These are phyloP conservation scores for Phalacrocorax brasilianus DNA, from an alignment of 2,113 vertebrate species.

Conservation along the genomic window DNA sequence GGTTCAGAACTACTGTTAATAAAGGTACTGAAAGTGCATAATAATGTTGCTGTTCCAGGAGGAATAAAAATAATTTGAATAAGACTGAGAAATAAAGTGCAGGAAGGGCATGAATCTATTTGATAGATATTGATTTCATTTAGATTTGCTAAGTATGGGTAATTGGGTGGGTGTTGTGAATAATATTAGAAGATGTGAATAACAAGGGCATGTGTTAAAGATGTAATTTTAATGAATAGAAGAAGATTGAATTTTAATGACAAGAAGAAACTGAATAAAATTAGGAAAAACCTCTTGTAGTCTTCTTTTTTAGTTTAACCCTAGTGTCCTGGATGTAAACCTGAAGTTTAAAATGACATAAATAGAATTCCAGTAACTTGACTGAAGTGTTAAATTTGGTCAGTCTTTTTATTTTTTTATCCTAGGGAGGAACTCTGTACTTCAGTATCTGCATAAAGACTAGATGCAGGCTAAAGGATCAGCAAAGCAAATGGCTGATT, in stretches of 20 bases:
- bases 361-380: background rate
- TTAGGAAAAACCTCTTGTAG: background rate
- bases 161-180: slow-evolving; percentile 56
- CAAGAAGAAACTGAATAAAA: slow-evolving; percentile 17
- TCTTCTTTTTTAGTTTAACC: background rate
- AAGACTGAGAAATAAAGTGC: slow-evolving; percentile 44
- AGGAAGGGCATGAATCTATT: slow-evolving; percentile 41
- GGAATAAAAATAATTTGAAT: slow-evolving; percentile 56
- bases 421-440: background rate
- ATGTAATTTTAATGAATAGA: slow-evolving; percentile 56
- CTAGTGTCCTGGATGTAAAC: background rate
- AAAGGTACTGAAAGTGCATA: slow-evolving; percentile 9
- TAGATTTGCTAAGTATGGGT: slow-evolving; percentile 53
- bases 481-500: background rate
- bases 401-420: background rate
- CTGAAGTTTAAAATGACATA: background rate
- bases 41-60: background rate
- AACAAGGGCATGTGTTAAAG: slow-evolving; percentile 46
- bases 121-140: slow-evolving; percentile 69
- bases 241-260: slow-evolving; percentile 53
- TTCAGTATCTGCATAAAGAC: background rate
- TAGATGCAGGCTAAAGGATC: background rate
- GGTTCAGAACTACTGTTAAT: slow-evolving; percentile 27
- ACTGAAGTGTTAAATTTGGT: background rate
- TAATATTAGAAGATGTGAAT: slow-evolving; percentile 59